Percentiles rank a stretch among this genome's conserved stretches.
Conservation (phyloP, 2,113 vertebrate species). For the Panurus biarmicus region DNA sequence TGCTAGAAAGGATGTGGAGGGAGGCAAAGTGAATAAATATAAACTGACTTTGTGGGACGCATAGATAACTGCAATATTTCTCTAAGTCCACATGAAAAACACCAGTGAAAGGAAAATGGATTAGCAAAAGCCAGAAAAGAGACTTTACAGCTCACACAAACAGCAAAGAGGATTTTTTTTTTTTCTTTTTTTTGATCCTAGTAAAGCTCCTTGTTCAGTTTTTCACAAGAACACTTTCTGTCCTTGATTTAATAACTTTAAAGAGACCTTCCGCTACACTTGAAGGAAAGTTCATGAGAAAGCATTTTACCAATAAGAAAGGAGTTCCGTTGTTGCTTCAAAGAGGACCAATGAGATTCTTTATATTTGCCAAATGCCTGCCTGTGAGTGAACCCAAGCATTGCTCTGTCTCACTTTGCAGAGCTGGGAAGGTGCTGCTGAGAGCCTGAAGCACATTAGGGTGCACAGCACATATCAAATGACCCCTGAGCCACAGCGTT, state of each 20-base stretch:
- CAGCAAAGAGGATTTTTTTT: neutral
- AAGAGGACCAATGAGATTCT: neutral
- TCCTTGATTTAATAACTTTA: neutral
- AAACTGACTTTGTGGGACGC: slow-evolving; percentile 9
- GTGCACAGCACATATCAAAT: neutral
- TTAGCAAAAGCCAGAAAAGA: neutral
- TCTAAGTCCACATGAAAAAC: neutral
- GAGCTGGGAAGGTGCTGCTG: neutral
- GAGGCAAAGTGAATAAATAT: slow-evolving; percentile 9
- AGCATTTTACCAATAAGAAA: neutral
- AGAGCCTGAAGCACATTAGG: too few species aligned
- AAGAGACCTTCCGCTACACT: neutral
- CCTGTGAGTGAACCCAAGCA: fast-evolving
- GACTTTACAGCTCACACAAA: neutral
- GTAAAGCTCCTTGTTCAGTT: neutral
- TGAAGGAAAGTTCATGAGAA: neutral
- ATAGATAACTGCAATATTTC: neutral
- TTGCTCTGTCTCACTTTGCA: neutral
- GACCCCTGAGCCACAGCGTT: fast-evolving
- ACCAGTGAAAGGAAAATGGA: neutral
- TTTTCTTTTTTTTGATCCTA: neutral
- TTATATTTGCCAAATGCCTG: neutral
- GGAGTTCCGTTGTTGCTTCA: neutral
- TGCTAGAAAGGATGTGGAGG: slow-evolving; percentile 15
- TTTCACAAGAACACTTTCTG: neutral